phyloP scores from a whole-genome alignment of 2,797 vertebrate species.

The Poecile montanus region DNA sequence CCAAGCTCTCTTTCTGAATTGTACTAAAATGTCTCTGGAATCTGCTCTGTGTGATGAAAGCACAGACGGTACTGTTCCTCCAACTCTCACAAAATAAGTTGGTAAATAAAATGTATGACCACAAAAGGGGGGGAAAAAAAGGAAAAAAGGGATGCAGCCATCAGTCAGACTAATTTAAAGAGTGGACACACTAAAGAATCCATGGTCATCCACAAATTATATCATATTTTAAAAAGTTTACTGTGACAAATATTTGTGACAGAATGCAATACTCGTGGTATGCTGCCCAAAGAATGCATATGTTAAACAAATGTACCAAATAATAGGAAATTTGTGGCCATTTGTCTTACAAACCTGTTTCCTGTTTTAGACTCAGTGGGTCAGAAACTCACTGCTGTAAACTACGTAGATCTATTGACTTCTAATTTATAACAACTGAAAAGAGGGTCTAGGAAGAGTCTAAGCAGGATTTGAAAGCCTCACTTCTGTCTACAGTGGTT shows the following conservation, averaged over 20 bases:
- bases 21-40: constrained; percentile 40
- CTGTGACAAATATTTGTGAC: not conserved
- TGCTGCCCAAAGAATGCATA: not conserved
- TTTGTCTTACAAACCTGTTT: constrained; percentile 13
- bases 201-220: constrained; percentile 13
- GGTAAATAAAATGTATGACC: constrained; percentile 40
- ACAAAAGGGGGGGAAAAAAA: not conserved
- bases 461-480: not conserved
- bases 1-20: constrained; percentile 37
- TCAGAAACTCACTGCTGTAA: constrained; percentile 26
- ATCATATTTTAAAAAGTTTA: not conserved
- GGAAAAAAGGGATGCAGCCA: not conserved
- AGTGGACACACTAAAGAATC: not conserved
- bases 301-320: not conserved
- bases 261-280: not conserved
- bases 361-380: not conserved
- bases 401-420: not conserved
- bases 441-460: not conserved
- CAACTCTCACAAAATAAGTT: not conserved
- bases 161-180: constrained; percentile 10
- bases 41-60: not conserved
- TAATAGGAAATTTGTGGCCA: constrained; percentile 21
- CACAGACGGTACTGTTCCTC: constrained; percentile 17
- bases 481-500: not conserved
- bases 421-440: not conserved